Conservation (phyloP, 2,797 vertebrate genomes). For the Graptemys geographica region DNA sequence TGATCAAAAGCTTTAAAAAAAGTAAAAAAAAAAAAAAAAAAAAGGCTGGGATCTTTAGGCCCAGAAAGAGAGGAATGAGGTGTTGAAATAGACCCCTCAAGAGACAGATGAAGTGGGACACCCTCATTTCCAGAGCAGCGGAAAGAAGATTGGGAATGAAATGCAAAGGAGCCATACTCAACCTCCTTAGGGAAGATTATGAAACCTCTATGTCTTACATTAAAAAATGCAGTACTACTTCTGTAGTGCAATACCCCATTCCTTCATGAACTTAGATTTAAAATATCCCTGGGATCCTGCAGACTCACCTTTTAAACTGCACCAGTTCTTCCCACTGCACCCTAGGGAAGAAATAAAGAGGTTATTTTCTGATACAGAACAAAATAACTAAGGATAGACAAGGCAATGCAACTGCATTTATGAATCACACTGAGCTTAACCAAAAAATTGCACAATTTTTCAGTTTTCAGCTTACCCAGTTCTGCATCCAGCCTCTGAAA, state of each 20-base stretch:
- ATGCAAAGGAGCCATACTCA: not conserved
- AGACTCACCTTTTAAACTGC: not conserved
- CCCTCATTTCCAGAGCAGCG: not conserved
- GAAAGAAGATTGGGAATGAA: not conserved
- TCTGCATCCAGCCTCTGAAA: constrained; percentile 11
- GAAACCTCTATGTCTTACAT: not conserved
- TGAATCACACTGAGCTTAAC: constrained; percentile 4
- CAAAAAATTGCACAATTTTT: not conserved
- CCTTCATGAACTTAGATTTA: not conserved
- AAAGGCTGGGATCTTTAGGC: not conserved
- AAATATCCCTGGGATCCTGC: not conserved
- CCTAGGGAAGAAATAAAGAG: fast-evolving
- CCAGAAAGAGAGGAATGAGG: not conserved
- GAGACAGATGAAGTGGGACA: not conserved
- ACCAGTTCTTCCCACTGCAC: not conserved
- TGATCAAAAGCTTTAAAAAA: not conserved
- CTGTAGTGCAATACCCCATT: not conserved
- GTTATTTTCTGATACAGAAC: not conserved
- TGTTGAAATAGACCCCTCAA: not conserved
- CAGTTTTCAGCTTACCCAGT: not conserved
- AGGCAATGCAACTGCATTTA: constrained; percentile 32
- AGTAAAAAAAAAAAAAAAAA: not conserved
- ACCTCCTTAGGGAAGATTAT: not conserved
- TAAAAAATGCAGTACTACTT: not conserved
- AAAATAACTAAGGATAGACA: not conserved